Evolutionary conservation across 2,113 vertebrate genomes (phyloP), one percentile per base, ranked within the genome.

Genomic region (Anthoscopus minutus): DNA sequence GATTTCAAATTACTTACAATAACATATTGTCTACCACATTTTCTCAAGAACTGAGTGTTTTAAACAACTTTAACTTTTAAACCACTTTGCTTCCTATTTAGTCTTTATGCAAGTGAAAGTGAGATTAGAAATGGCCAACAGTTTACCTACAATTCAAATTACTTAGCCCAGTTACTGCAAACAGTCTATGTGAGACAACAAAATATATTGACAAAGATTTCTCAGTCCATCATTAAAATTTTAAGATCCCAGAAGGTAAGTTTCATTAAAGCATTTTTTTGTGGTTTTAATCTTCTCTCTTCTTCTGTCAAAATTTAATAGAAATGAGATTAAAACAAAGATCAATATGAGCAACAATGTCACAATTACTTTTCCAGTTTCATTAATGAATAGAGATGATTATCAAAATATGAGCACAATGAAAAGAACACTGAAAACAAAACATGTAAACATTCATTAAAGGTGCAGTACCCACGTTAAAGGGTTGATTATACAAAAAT

Each of bases 401-500:
- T 80, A 54, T 23, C 45, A 65, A 72, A 94, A 69, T 71, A 87
- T 40, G 89, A 94, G 15, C 48, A 91, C 54, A 91, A 83, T 54
- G 35, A 94, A 95, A 86, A 94, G 81, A 79, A 92, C 65, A 94
- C 23, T n/a, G 67, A 90, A 94, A 96, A 86, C 35, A 69, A 96
- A 92, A 77, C 33, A 70, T 23, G 64, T 33, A 66, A 71, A 40
- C 11, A 66, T 89, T 96, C 92, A 97, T 94, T 97, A 97, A 98
- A 98, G 97, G 97, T 98, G 97, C 97, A 98, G 97, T 97, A 97
- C 94, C 92, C 97, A 97, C 92, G 76, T 86, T 91, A 96, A 96
- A 97, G 93, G 94, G 93, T 91, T 95, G 91, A 86, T 61, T 94
- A 65, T 70, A 92, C 21, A 88, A 93, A 33, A 65, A 40, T 40